phyloP scores from a whole-genome alignment of 1,140 invertebrate species.

The Pissodes strobi region DNA sequence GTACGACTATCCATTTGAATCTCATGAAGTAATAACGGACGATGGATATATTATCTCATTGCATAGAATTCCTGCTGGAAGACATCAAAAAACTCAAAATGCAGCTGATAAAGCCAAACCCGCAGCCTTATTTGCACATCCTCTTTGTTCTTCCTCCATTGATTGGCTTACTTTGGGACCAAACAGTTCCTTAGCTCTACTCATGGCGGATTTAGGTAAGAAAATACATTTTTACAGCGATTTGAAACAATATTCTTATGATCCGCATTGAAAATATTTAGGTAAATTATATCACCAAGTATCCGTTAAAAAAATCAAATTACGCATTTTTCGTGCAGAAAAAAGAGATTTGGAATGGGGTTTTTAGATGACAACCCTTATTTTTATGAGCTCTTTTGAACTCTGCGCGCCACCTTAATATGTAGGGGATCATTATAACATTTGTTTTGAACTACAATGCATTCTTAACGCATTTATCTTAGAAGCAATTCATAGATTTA shows the following conservation, averaged over 20 bases:
- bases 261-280: too few relatives aligned
- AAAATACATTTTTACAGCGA: too few relatives aligned
- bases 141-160: conserved; percentile 8
- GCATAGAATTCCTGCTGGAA: conserved; percentile 34
- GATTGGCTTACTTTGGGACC: conserved; percentile 4
- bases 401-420: too few relatives aligned
- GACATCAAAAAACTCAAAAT: background rate
- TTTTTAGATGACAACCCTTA: too few relatives aligned
- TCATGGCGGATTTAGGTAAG: conserved; percentile 18
- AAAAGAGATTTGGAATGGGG: too few relatives aligned
- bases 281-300: background rate
- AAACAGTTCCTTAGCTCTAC: conserved; percentile 7
- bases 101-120: background rate
- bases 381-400: too few relatives aligned
- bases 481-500: too few relatives aligned
- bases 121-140: conserved; percentile 8
- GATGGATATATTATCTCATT: conserved; percentile 35
- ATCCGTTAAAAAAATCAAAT: too few relatives aligned
- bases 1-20: conserved; percentile 37
- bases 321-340: too few relatives aligned
- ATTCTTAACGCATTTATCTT: too few relatives aligned
- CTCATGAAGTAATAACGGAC: conserved; percentile 32
- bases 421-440: too few relatives aligned
- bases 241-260: background rate
- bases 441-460: too few relatives aligned